A percentile compares a stretch with the other conserved stretches of the same genome.
These are phyloP conservation scores for Chauna torquata DNA, from an alignment of 2,113 vertebrate genomes.

Conservation along the genomic window DNA sequence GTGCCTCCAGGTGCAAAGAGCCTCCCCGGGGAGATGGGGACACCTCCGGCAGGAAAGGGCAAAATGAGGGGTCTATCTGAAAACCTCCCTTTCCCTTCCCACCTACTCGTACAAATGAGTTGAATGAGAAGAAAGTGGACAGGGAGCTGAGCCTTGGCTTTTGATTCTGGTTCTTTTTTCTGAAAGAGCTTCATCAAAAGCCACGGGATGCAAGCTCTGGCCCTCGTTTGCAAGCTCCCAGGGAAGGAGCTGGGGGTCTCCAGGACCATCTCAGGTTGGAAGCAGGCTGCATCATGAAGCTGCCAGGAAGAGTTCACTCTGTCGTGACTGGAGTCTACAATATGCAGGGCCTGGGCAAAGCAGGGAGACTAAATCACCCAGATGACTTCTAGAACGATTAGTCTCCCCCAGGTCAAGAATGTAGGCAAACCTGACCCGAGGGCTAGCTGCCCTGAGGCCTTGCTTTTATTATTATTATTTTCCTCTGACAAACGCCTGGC, in stretches of 20 bases:
- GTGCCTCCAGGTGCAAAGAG: neutral
- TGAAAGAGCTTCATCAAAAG: neutral
- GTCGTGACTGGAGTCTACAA: neutral
- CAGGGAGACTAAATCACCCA: neutral
- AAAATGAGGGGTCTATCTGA: neutral
- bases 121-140: neutral
- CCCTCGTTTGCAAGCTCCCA: neutral
- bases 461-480: constrained; percentile 40
- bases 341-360: neutral
- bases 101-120: neutral
- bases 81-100: neutral
- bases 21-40: rapidly evolving
- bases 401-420: constrained; percentile 34
- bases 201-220: neutral
- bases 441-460: constrained; percentile 14
- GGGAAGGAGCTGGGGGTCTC: neutral
- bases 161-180: neutral
- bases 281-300: neutral
- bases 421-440: constrained; percentile 41
- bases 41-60: neutral
- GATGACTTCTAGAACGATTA: neutral
- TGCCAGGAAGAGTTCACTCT: neutral
- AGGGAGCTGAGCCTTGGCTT: neutral
- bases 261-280: neutral
- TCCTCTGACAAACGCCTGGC: neutral